Base-by-base conservation (phyloP, 2,113 vertebrate species). In the Ailurus styani region DNA sequence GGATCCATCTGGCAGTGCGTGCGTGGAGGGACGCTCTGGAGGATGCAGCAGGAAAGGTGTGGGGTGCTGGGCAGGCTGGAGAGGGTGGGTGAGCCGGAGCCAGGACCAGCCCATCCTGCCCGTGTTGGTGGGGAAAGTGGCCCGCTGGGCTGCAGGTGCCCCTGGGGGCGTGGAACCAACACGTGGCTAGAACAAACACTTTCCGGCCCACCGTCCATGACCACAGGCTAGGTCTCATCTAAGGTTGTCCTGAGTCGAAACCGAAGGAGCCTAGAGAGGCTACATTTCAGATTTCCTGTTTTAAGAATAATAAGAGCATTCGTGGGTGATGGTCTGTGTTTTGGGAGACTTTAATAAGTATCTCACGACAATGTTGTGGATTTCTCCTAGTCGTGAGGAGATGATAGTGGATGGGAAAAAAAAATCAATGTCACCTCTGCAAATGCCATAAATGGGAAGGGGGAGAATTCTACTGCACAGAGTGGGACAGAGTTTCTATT, bases 241-340 rank as follows among this genome's bases (percentile, higher is more conserved):
- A 55, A 45, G 64, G 9, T 6, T 52, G 79, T 52, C 45, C 21
- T 52, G 23, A 92, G 70, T 84, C 21, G 14, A 89, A 97, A 17
- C 6, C 1, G 40, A 54, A 87, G 86, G 25, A 68, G 9, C 31
- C 52, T 42, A 25, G 57, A 72, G 9, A 89, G 23, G 27, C 40
- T 55, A 11, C 10, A 7, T 13, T 90, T 93, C 85, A 37, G 2
- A 64, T 20, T 75, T 86, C 17, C 86, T 42, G 25, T 57, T 94
- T 90, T 47, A 95, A 96, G 70, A 90, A 37, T n/a, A 52, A 42
- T 20, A 62, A 92, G 90, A 85, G 31, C 9, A 64, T 14, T 31
- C 50, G 72, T 90, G 34, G 23, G 21, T 86, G 17, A 94, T 86
- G 89, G 77, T 62, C 21, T 95, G 23, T 25, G 72, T 45, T 81